These are phyloP conservation scores for Amphipyra berbera DNA, from an alignment of 2,888 invertebrate species.

Conservation along the genomic window DNA sequence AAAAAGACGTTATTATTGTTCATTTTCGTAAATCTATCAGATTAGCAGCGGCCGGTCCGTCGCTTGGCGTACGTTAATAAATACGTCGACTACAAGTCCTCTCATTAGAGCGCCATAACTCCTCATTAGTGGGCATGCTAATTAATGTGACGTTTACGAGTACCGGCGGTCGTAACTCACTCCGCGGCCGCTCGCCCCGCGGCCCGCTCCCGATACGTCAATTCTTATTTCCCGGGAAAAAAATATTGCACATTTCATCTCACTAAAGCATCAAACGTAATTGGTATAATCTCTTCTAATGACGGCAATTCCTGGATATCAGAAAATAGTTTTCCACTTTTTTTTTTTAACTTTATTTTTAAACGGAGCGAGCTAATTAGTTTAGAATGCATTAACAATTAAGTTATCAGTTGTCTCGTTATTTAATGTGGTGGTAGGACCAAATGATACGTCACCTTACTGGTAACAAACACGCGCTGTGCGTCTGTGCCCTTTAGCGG, in stretches of 20 bases:
- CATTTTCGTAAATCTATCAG: slow-evolving; percentile 63
- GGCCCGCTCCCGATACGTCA: slow-evolving; percentile 56
- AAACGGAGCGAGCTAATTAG: slow-evolving; percentile 14
- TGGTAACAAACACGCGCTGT: slow-evolving; percentile 25
- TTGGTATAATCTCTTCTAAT: slow-evolving; percentile 47
- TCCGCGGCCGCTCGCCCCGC: slow-evolving; percentile 50
- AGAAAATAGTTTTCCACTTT: slow-evolving; percentile 24
- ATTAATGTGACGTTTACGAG: slow-evolving; percentile 89
- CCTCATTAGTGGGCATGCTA: slow-evolving; percentile 89
- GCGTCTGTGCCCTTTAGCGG: slow-evolving; percentile 7
- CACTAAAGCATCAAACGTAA: slow-evolving; percentile 57
- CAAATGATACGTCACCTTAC: slow-evolving; percentile 33
- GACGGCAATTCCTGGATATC: slow-evolving; percentile 20
- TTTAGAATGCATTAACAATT: slow-evolving; percentile 11
- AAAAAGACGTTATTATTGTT: slow-evolving; percentile 18
- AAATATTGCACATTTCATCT: slow-evolving; percentile 48
- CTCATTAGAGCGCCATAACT: slow-evolving; percentile 89
- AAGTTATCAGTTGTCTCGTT: slow-evolving; percentile 13
- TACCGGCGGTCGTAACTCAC: slow-evolving; percentile 74
- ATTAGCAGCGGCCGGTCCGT: slow-evolving; percentile 58
- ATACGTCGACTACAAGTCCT: slow-evolving; percentile 82
- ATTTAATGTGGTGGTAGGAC: slow-evolving; percentile 9
- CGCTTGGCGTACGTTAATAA: slow-evolving; percentile 56
- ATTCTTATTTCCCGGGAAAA: slow-evolving; percentile 52
- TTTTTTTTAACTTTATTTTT: slow-evolving; percentile 8